phyloP scores from a whole-genome alignment of 2,113 vertebrate genomes.

The Nannobrachium achirus region DNA sequence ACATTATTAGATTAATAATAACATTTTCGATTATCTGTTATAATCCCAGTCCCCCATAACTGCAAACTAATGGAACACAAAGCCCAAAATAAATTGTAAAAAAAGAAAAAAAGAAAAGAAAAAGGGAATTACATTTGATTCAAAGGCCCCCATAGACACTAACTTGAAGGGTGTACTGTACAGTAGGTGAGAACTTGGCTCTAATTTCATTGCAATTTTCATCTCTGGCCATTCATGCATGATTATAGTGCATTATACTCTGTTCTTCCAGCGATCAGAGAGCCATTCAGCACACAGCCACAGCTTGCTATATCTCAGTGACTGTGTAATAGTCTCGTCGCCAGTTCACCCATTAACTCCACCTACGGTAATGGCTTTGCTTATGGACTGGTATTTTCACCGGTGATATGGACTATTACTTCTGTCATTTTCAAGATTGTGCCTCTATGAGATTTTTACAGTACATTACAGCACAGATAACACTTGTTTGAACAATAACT shows the following conservation, averaged over 20 bases:
- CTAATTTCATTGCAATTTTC: constrained; percentile 36
- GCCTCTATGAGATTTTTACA: constrained; percentile 51
- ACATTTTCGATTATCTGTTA: constrained; percentile 74
- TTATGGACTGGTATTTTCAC: constrained; percentile 11
- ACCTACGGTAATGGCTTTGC: constrained; percentile 1
- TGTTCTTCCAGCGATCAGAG: background rate
- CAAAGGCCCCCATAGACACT: constrained; percentile 55
- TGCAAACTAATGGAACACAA: constrained; percentile 75
- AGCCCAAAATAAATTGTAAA: constrained; percentile 60
- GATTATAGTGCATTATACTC: constrained; percentile 13
- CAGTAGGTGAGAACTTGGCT: constrained; percentile 35
- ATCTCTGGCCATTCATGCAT: constrained; percentile 26
- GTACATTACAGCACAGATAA: constrained; percentile 48
- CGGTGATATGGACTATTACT: constrained; percentile 66
- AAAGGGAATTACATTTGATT: constrained; percentile 66
- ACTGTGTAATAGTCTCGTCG: constrained; percentile 37
- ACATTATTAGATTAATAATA: constrained; percentile 78
- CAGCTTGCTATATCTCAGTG: constrained; percentile 34
- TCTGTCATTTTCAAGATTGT: constrained; percentile 45
- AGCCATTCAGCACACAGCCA: background rate
- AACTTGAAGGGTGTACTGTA: constrained; percentile 43
- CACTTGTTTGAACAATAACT: constrained; percentile 59
- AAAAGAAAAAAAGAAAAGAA: constrained; percentile 50
- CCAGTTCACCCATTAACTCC: constrained; percentile 29
- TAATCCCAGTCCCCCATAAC: constrained; percentile 77